phyloP scores from a whole-genome alignment of 1,140 invertebrate genomes.

The Heliconius melpomene region DNA sequence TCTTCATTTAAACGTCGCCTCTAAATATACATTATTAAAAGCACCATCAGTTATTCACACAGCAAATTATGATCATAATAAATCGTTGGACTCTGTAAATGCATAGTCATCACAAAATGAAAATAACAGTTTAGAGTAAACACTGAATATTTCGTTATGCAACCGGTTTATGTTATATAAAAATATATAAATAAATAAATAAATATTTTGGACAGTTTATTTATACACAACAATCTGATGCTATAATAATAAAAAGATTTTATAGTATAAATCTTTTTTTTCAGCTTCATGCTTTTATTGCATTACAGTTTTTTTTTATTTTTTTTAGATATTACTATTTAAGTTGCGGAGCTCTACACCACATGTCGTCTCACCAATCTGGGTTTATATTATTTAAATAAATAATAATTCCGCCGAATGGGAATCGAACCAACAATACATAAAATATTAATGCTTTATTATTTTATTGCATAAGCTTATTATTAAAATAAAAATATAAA shows the following conservation, averaged over 20 bases:
- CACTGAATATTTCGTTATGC: conserved; percentile 51
- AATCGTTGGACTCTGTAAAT: conserved; percentile 46
- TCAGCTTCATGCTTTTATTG: neutral
- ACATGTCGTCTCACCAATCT: too few species aligned
- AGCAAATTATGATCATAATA: conserved; percentile 44
- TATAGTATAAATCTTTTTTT: neutral
- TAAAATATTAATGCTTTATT: too few species aligned
- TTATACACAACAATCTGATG: neutral
- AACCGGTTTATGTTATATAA: conserved; percentile 21
- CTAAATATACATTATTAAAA: conserved; percentile 37
- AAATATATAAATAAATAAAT: conserved; percentile 12
- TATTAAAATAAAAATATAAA: too few species aligned
- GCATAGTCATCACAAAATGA: conserved; percentile 44
- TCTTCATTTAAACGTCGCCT: conserved; percentile 37
- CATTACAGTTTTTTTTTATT: neutral
- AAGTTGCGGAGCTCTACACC: too few species aligned
- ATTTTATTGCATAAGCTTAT: too few species aligned
- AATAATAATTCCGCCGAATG: too few species aligned
- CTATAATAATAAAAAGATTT: conserved; percentile 18
- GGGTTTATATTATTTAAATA: too few species aligned
- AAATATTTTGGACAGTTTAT: conserved; percentile 13
- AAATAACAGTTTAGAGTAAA: conserved; percentile 55
- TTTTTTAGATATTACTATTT: neutral
- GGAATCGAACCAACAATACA: too few species aligned
- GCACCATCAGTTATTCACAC: conserved; percentile 43